These are phyloP conservation scores for Nesidiocoris tenuis DNA, from an alignment of 2,888 invertebrate species.

Conservation along the genomic window DNA sequence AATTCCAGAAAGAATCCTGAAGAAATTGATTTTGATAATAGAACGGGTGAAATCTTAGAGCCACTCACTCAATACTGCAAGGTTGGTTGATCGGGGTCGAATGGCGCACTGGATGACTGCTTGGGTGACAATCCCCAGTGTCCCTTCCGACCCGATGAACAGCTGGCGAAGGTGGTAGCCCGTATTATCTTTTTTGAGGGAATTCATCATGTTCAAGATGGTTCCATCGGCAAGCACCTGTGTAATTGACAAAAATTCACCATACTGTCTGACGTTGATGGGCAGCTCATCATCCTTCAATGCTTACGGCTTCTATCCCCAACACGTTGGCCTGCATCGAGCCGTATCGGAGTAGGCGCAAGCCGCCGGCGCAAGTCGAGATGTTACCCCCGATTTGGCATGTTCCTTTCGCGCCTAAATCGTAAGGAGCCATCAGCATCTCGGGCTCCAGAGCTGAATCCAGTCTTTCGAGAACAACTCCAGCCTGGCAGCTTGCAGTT, in stretches of 20 bases:
- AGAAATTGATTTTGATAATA: neutral
- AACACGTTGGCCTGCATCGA: slow-evolving; percentile 87
- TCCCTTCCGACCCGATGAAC: slow-evolving; percentile 97
- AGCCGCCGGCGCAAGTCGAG: slow-evolving; percentile 94
- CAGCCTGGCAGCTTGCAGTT: slow-evolving; percentile 82
- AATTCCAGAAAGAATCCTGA: slow-evolving; percentile 41
- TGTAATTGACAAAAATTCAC: neutral
- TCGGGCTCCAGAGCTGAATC: slow-evolving; percentile 71
- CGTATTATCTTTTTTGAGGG: slow-evolving; percentile 94
- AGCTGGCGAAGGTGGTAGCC: slow-evolving; percentile 95
- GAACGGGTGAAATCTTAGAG: neutral
- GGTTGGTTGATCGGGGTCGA: slow-evolving; percentile 74
- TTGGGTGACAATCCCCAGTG: slow-evolving; percentile 90
- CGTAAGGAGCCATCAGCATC: slow-evolving; percentile 90
- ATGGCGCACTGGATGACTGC: slow-evolving; percentile 88
- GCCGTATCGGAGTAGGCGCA: slow-evolving; percentile 91
- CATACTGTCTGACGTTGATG: neutral
- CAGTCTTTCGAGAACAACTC: slow-evolving; percentile 84
- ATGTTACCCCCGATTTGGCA: slow-evolving; percentile 96
- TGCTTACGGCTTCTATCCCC: slow-evolving; percentile 82
- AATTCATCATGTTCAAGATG: slow-evolving; percentile 78
- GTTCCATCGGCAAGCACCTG: slow-evolving; percentile 83
- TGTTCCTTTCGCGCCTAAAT: slow-evolving; percentile 93
- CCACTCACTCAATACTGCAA: slow-evolving; percentile 81
- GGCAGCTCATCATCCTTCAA: neutral